phyloP scores from a whole-genome alignment of 2,888 invertebrate genomes.

The Drosophila austrosaltans region DNA sequence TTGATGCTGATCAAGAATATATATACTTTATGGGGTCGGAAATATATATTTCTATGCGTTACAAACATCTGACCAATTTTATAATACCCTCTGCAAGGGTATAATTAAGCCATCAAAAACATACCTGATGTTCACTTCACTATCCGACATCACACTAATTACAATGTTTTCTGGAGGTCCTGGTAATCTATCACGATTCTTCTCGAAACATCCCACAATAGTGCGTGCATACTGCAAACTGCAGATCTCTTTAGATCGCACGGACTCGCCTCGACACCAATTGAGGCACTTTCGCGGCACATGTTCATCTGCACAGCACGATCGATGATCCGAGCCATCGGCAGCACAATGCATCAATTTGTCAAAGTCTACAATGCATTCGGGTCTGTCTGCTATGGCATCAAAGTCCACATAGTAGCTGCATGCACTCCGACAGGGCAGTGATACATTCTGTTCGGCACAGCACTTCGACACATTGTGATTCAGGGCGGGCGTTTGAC shows the following conservation, averaged over 20 bases:
- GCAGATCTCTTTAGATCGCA: conserved; percentile 87
- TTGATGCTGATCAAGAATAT: too few species aligned
- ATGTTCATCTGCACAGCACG: conserved; percentile 91
- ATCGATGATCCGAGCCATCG: conserved; percentile 91
- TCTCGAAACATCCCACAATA: conserved; percentile 92
- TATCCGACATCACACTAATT: conserved; percentile 85
- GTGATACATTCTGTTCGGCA: conserved; percentile 90
- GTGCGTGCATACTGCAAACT: conserved; percentile 89
- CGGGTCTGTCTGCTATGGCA: conserved; percentile 90
- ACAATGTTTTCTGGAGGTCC: conserved; percentile 90
- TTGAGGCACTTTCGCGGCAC: conserved; percentile 92
- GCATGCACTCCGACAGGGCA: conserved; percentile 92
- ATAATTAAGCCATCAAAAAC: conserved; percentile 30
- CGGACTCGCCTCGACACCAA: conserved; percentile 92
- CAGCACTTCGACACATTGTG: conserved; percentile 92
- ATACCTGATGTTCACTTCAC: conserved; percentile 85
- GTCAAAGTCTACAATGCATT: conserved; percentile 92
- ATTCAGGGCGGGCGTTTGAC: conserved; percentile 86
- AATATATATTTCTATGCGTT: too few species aligned
- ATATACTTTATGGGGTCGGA: too few species aligned
- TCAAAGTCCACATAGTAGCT: conserved; percentile 93
- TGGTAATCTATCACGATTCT: conserved; percentile 90
- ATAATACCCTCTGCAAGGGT: too few species aligned
- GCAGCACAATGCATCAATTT: conserved; percentile 94
- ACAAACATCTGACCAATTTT: too few species aligned